Percentiles rank a stretch among this genome's conserved stretches.
Evolutionary conservation across 1,140 invertebrate genomes (phyloP).

Genomic region (Heliconius nattereri): DNA sequence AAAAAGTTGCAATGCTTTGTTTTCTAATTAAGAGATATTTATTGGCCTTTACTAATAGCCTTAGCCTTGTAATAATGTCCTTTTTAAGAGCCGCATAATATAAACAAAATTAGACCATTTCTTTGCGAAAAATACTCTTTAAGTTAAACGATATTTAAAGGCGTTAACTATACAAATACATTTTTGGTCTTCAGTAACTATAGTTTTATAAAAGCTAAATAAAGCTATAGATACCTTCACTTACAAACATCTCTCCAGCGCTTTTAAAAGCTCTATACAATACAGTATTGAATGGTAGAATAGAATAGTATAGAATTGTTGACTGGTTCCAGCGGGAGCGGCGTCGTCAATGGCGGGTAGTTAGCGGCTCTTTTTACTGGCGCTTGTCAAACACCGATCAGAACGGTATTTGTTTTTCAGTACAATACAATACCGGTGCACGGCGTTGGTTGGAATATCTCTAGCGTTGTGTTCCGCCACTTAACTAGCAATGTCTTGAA

Average conservation of each 20-base stretch:
- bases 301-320: slow-evolving; percentile 16
- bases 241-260: neutral
- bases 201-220: too few relatives aligned
- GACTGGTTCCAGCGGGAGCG: slow-evolving; percentile 1
- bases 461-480: neutral
- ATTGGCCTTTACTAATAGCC: too few relatives aligned
- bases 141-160: too few relatives aligned
- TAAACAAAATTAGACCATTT: too few relatives aligned
- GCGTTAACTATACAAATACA: too few relatives aligned
- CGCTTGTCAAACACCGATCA: slow-evolving; percentile 28
- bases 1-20: too few relatives aligned
- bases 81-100: too few relatives aligned
- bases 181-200: too few relatives aligned
- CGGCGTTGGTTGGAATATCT: neutral
- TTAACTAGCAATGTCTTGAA: neutral
- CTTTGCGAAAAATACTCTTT: too few relatives aligned
- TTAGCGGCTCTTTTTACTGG: slow-evolving; percentile 25
- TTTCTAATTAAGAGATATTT: too few relatives aligned
- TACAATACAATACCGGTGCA: slow-evolving; percentile 6
- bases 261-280: slow-evolving; percentile 6
- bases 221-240: neutral
- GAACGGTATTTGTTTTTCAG: slow-evolving; percentile 25
- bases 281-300: neutral
- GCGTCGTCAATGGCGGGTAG: slow-evolving; percentile 16
- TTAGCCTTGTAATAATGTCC: too few relatives aligned